Conservation (phyloP, 2,888 invertebrate genomes). For the Sinhomidia bicolor region DNA sequence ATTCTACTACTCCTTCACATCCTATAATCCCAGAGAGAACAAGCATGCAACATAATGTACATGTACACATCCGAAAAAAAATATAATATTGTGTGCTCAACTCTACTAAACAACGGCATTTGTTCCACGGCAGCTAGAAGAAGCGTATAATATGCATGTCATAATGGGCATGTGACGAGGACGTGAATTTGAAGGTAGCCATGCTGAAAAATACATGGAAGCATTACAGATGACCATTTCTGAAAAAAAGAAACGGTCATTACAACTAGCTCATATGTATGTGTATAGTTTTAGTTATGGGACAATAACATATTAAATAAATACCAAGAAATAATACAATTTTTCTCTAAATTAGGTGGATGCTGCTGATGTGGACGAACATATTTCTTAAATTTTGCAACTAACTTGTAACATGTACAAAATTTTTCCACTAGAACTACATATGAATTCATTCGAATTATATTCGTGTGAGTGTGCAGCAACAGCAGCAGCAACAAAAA, state of each 20-base stretch:
- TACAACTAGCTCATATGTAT: not conserved
- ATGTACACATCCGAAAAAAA: conserved; percentile 40
- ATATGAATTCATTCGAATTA: not conserved
- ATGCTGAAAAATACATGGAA: conserved; percentile 44
- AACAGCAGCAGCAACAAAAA: too few species aligned
- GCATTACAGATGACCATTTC: conserved; percentile 28
- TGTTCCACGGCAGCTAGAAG: conserved; percentile 22
- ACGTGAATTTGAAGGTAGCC: conserved; percentile 31
- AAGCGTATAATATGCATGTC: not conserved
- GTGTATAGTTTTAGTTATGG: not conserved
- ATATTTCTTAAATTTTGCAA: not conserved
- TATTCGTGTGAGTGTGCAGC: not conserved
- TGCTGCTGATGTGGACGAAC: not conserved
- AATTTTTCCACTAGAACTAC: not conserved
- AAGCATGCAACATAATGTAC: conserved; percentile 44
- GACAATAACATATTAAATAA: too few species aligned
- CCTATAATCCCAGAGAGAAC: not conserved
- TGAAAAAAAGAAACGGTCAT: conserved; percentile 4
- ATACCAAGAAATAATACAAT: conserved; percentile 15
- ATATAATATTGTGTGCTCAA: too few species aligned
- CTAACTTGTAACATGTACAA: not conserved
- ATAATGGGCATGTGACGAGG: conserved; percentile 1
- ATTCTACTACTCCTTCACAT: not conserved
- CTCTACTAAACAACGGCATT: too few species aligned
- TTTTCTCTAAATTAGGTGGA: not conserved